Evolutionary conservation across 2,888 invertebrate genomes (phyloP).

Genomic region (Oscheius onirici): DNA sequence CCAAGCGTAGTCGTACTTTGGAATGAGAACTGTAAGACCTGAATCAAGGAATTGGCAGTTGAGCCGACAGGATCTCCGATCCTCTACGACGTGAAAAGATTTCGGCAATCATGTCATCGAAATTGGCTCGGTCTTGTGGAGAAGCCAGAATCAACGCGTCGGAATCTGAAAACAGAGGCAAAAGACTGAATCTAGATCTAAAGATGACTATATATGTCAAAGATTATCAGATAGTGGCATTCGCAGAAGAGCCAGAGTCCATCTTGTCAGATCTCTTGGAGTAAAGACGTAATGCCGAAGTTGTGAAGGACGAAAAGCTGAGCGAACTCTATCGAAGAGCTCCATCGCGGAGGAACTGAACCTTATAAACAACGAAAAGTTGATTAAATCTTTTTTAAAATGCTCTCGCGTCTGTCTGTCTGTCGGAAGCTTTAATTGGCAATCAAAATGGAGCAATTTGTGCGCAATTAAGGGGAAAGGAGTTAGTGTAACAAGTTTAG

Average conservation of each 20-base stretch:
- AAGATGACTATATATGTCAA: too few relatives aligned
- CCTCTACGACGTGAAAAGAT: slow-evolving; percentile 12
- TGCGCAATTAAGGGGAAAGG: too few relatives aligned
- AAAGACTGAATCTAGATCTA: too few relatives aligned
- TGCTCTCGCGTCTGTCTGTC: too few relatives aligned
- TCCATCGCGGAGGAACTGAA: too few relatives aligned
- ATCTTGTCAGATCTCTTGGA: slow-evolving; percentile 79
- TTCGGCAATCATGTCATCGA: slow-evolving; percentile 43
- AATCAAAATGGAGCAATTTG: too few relatives aligned
- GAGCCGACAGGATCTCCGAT: slow-evolving; percentile 4
- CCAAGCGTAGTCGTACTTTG: slow-evolving; percentile 55
- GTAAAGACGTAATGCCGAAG: slow-evolving; percentile 65
- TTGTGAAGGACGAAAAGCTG: slow-evolving; percentile 75
- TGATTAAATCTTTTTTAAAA: too few relatives aligned
- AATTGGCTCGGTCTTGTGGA: slow-evolving; percentile 44
- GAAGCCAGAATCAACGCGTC: slow-evolving; percentile 32
- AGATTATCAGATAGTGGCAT: slow-evolving; percentile 42
- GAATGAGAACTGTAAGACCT: slow-evolving; percentile 59
- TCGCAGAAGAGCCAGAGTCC: slow-evolving; percentile 67
- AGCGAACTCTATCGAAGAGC: slow-evolving; percentile 46
- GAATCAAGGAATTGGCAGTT: slow-evolving; percentile 30
- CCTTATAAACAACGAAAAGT: too few relatives aligned
- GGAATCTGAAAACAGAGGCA: too few relatives aligned
- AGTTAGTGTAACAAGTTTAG: too few relatives aligned
- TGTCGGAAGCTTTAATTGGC: too few relatives aligned